These are phyloP conservation scores for Amphimedon queenslandica DNA, from an alignment of 37 sponge, comb jelly and placozoan species.

Conservation along the genomic window DNA sequence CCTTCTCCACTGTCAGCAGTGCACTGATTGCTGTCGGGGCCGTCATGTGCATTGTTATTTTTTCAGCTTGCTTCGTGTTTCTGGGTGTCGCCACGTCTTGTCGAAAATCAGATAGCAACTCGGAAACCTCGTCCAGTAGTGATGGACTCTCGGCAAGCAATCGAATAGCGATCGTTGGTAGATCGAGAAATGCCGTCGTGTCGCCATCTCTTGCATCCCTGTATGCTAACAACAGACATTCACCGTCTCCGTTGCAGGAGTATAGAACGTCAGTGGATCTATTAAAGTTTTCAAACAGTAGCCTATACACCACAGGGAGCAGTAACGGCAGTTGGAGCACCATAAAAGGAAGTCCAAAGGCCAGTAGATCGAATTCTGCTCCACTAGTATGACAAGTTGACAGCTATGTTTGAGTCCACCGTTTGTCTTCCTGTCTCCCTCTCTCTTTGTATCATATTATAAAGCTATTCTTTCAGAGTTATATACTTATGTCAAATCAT, in stretches of 20 bases:
- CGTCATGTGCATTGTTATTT: constrained; percentile 51
- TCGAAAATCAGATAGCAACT: not conserved
- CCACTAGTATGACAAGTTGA: not conserved
- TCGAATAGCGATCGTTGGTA: not conserved
- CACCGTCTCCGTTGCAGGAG: not conserved
- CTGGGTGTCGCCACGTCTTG: constrained; percentile 30
- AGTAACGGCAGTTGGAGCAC: constrained; percentile 3
- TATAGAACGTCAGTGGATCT: not conserved
- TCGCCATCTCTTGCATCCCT: constrained; percentile 1
- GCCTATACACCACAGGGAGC: not conserved
- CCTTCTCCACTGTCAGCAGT: constrained; percentile 32
- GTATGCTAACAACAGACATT: not conserved
- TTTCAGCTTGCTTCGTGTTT: constrained; percentile 41
- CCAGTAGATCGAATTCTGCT: constrained; percentile 11
- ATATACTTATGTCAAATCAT: not conserved
- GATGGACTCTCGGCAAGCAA: constrained; percentile 11
- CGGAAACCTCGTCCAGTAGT: not conserved
- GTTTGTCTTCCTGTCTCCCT: constrained; percentile 4
- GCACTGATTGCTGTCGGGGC: constrained; percentile 58
- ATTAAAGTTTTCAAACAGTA: not conserved
- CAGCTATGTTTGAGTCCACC: not conserved
- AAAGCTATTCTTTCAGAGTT: not conserved
- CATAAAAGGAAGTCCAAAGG: constrained; percentile 18
- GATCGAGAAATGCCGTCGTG: not conserved
- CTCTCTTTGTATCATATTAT: not conserved